Evolutionary conservation across 2,797 vertebrate species (phyloP), one percentile per base, ranked within the genome.

Genomic region (Dermochelys coriacea): DNA sequence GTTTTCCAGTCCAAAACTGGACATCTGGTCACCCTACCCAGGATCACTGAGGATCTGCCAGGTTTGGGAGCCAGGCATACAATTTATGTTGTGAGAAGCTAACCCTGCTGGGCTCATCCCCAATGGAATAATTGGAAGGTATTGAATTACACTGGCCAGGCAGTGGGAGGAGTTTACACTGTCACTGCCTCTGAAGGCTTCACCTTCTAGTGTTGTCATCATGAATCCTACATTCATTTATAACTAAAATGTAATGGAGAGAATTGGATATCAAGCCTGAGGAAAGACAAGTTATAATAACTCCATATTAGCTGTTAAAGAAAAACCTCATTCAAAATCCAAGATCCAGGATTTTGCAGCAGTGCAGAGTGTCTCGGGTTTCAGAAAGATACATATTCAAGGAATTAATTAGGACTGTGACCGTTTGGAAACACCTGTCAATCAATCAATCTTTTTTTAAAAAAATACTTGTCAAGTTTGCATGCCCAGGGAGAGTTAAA

Each of bases 401-500:
- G 87, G 57, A 91, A 95, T 97, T 96, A 97, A 97, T 96, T 96
- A 96, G 94, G 82, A 89, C 64, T 68, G 77, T 97, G 88, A 94
- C 92, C 94, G 94, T 91, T 96, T 96, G 0, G 4, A 96, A 96
- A 93, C 84, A 68, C 41, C 94, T 95, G 97, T 93, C 96, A 96
- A 92, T 97, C 96, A 96, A 91, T 97, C 97, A 96, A 94, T 94
- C 93, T 86, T 89, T 86, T 89, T 18, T 54, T 1, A 3, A 34
- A 84, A 96, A 85, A 51, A 52, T 9, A 86, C 82, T 89, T 89
- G 90, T 92, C 94, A 96, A 96, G 90, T 94, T 91, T 85, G 85
- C 77, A 88, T 91, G 84, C 88, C 96, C 74, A 94, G 84, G 77
- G 96, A 97, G 92, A 96, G 41, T 80, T 93, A 95, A 95, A 96